Percentiles rank a stretch among this genome's conserved stretches.
Evolutionary conservation across 2,113 vertebrate genomes (phyloP).

Genomic region (Halcyon senegalensis): DNA sequence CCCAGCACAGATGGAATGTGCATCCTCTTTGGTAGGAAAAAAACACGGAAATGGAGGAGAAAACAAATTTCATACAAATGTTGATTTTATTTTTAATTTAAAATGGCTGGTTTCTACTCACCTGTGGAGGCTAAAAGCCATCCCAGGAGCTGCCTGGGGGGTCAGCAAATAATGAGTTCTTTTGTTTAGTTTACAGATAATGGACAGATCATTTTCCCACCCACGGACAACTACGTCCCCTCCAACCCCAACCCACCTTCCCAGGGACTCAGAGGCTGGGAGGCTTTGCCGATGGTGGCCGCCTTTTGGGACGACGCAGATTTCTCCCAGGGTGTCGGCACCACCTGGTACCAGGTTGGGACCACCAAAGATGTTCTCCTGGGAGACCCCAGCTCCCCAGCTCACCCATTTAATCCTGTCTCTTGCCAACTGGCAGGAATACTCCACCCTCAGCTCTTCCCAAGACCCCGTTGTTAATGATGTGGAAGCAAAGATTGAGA

Average conservation of each 20-base stretch:
- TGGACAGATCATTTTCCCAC: constrained; percentile 78
- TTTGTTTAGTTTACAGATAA: constrained; percentile 81
- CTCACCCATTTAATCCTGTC: not conserved
- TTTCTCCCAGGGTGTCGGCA: constrained; percentile 68
- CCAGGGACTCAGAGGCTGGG: constrained; percentile 41
- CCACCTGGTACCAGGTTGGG: constrained; percentile 76
- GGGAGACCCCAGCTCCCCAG: not conserved
- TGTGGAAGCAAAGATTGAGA: constrained; percentile 66
- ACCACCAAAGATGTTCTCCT: not conserved
- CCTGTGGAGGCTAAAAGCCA: not conserved
- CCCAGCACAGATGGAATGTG: not conserved
- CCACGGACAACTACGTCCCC: constrained; percentile 50
- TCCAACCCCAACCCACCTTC: constrained; percentile 70
- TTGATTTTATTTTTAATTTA: not conserved
- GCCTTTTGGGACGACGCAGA: constrained; percentile 81
- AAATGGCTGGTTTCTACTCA: not conserved
- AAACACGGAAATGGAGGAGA: not conserved
- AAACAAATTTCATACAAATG: not conserved
- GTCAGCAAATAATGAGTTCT: not conserved
- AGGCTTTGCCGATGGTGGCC: constrained; percentile 64
- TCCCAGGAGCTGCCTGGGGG: not conserved
- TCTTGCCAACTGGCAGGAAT: constrained; percentile 41
- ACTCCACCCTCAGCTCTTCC: constrained; percentile 28
- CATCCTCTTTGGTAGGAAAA: not conserved
- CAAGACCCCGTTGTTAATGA: not conserved